Percentiles rank a stretch among this genome's conserved stretches.
Evolutionary conservation across 2,113 vertebrate species (phyloP).

Genomic region (Heliornis fulica): DNA sequence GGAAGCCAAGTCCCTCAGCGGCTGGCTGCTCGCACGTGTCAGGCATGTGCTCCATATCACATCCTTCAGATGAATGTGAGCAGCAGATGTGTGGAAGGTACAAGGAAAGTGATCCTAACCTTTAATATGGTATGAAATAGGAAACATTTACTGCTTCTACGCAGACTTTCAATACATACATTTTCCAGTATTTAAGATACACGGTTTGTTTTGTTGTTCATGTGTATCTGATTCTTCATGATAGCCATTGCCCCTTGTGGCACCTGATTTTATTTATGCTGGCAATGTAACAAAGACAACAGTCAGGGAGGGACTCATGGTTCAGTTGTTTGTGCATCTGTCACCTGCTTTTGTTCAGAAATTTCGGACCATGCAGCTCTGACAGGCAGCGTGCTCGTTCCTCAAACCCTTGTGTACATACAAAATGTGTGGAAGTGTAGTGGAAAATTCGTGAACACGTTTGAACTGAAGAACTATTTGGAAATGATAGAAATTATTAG

Average conservation of each 20-base stretch:
- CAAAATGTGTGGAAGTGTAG: neutral
- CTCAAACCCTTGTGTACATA: neutral
- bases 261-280: neutral
- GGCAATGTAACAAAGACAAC: neutral
- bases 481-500: neutral
- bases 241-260: neutral
- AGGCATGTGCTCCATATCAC: neutral
- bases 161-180: neutral
- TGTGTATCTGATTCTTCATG: neutral
- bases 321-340: neutral
- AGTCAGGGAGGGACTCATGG: neutral
- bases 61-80: neutral
- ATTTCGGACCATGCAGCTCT: neutral
- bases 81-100: neutral
- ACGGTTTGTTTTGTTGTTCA: fast-evolving
- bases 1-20: neutral
- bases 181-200: neutral
- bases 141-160: neutral
- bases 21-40: neutral
- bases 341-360: neutral
- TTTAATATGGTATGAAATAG: neutral
- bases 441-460: neutral
- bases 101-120: neutral
- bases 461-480: neutral
- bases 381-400: neutral